A percentile compares a stretch with the other conserved stretches of the same genome.
phyloP scores from a whole-genome alignment of 2,113 vertebrate species.

The Irena cyanogastra region DNA sequence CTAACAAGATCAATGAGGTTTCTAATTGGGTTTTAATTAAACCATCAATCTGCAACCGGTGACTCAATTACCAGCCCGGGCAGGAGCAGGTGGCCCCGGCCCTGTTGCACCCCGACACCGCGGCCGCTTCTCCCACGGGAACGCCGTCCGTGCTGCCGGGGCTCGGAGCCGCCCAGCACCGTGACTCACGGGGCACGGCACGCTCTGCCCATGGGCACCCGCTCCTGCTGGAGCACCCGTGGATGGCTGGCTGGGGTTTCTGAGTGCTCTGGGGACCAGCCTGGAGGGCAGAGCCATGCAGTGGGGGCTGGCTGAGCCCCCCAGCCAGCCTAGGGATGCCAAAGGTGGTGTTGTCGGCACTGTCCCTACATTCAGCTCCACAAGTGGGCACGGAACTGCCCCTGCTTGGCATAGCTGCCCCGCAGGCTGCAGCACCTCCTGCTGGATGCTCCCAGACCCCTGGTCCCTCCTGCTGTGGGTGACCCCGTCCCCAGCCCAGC shows the following conservation, averaged over 20 bases:
- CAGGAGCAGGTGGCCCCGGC: neutral
- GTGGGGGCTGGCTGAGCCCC: neutral
- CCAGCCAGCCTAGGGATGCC: too few relatives aligned
- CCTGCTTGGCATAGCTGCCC: neutral
- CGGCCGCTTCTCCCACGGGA: neutral
- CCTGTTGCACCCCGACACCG: neutral
- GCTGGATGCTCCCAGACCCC: neutral
- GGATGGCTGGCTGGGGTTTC: neutral
- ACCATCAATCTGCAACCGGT: conserved; percentile 63
- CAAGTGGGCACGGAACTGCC: accelerated
- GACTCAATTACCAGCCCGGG: conserved; percentile 57
- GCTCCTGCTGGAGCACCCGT: neutral
- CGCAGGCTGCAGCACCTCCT: accelerated
- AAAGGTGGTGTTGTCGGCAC: accelerated
- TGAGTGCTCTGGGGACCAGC: neutral
- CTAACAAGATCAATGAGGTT: conserved; percentile 68
- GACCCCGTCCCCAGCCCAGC: accelerated
- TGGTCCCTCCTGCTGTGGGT: accelerated
- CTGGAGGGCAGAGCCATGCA: neutral
- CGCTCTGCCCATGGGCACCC: neutral
- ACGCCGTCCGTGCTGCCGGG: accelerated
- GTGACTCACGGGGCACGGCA: neutral
- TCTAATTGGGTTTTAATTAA: conserved; percentile 75
- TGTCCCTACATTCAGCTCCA: neutral
- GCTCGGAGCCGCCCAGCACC: neutral